A percentile compares a stretch with the other conserved stretches of the same genome.
Evolutionary conservation across 2,888 invertebrate genomes (phyloP).

Genomic region (Hecatera dysodea): DNA sequence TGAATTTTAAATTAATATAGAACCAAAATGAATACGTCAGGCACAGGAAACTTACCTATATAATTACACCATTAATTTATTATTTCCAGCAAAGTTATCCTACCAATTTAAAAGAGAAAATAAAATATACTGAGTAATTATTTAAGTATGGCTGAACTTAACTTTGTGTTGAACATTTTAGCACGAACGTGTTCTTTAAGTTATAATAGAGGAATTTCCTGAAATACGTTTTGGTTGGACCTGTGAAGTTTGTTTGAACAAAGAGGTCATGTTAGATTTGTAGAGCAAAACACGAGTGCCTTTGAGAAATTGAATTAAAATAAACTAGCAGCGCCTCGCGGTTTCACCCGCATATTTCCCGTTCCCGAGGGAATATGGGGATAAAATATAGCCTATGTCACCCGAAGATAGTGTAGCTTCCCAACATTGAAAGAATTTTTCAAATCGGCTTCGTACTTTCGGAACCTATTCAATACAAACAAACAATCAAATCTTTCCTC

Average conservation of each 20-base stretch:
- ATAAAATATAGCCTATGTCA: no score
- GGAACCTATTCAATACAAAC: no score
- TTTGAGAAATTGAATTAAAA: no score
- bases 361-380: no score
- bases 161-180: conserved; percentile 11
- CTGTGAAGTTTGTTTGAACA: neutral
- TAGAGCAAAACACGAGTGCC: neutral
- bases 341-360: no score
- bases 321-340: no score
- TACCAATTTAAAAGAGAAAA: conserved; percentile 2
- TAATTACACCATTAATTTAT: conserved; percentile 33
- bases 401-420: no score
- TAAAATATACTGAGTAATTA: conserved; percentile 22
- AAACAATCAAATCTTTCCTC: no score
- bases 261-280: neutral
- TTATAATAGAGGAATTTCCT: conserved; percentile 5
- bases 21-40: conserved; percentile 42
- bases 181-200: neutral
- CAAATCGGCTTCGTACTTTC: no score
- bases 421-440: no score
- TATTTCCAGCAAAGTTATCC: neutral
- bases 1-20: neutral
- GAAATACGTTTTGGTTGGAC: neutral
- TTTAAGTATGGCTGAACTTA: conserved; percentile 11
- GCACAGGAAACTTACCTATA: conserved; percentile 33